A percentile compares a stretch with the other conserved stretches of the same genome.
Evolutionary conservation across 2,888 invertebrate species (phyloP).

Genomic region (Petrolisthes cinctipes): DNA sequence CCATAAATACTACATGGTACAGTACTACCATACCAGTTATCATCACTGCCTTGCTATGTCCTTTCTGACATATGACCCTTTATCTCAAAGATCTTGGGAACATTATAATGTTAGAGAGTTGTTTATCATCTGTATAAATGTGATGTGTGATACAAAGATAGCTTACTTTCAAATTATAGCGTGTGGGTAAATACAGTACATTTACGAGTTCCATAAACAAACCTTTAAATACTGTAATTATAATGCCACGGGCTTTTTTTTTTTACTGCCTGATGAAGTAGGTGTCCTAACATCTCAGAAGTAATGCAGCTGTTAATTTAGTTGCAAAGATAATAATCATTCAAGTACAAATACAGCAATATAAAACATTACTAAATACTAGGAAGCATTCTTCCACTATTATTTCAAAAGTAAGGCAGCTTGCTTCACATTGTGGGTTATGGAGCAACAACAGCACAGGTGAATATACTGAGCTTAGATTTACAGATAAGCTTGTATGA

Average conservation of each 20-base stretch:
- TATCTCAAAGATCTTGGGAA: not conserved
- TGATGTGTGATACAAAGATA: not conserved
- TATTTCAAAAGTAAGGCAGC: constrained; percentile 60
- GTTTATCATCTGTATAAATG: not conserved
- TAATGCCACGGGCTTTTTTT: too few relatives aligned
- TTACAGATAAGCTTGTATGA: constrained; percentile 13
- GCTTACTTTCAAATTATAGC: not conserved
- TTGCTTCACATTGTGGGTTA: constrained; percentile 51
- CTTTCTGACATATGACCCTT: not conserved
- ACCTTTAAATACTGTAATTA: not conserved
- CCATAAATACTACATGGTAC: too few relatives aligned
- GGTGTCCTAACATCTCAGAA: not conserved
- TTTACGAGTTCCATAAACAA: not conserved
- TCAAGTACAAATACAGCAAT: constrained; percentile 49
- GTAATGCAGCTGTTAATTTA: not conserved
- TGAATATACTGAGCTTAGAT: constrained; percentile 4
- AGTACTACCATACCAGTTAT: too few relatives aligned
- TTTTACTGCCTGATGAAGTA: not conserved
- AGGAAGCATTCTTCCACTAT: constrained; percentile 52
- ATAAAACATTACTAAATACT: constrained; percentile 53
- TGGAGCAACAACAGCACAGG: constrained; percentile 52
- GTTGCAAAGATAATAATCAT: constrained; percentile 13
- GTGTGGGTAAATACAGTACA: not conserved
- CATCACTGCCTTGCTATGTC: too few relatives aligned
- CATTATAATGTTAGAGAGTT: too few relatives aligned